phyloP scores from a whole-genome alignment of 2,888 invertebrate genomes.

The Microctonus hyperodae region DNA sequence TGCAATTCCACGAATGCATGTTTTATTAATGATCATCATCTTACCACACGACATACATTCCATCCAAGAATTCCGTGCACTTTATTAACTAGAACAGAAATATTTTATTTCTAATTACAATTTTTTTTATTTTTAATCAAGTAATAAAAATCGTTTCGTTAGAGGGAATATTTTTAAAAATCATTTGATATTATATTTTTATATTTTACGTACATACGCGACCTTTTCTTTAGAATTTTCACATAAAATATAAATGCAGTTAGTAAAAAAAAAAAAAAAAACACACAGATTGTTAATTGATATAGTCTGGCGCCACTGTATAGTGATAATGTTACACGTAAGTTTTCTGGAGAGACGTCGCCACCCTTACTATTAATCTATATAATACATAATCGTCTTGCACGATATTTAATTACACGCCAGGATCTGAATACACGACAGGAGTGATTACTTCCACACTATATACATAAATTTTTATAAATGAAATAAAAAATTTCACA shows the following conservation, averaged over 20 bases:
- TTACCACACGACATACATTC: constrained; percentile 3
- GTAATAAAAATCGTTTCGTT: not conserved
- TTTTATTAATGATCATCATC: not conserved
- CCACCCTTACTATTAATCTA: constrained; percentile 7
- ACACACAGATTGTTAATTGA: constrained; percentile 35
- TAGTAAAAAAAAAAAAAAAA: too few relatives aligned
- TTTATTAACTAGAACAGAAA: not conserved
- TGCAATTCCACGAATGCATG: constrained; percentile 4
- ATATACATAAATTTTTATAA: constrained; percentile 23
- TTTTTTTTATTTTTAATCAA: not conserved
- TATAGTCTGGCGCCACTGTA: constrained; percentile 38
- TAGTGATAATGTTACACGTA: constrained; percentile 26
- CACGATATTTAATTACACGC: constrained; percentile 38
- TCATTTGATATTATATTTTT: not conserved
- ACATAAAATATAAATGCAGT: not conserved
- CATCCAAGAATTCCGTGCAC: not conserved
- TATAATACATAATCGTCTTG: constrained; percentile 30
- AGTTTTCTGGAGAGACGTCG: constrained; percentile 34
- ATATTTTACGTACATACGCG: too few relatives aligned
- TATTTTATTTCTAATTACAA: not conserved
- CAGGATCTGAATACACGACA: not conserved
- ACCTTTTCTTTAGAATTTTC: constrained; percentile 14
- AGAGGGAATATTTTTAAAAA: not conserved
- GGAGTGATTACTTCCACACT: constrained; percentile 30
- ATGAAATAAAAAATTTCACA: not conserved